Evolutionary conservation across 2,113 vertebrate genomes (phyloP).

Genomic region (Micronisus gabar): DNA sequence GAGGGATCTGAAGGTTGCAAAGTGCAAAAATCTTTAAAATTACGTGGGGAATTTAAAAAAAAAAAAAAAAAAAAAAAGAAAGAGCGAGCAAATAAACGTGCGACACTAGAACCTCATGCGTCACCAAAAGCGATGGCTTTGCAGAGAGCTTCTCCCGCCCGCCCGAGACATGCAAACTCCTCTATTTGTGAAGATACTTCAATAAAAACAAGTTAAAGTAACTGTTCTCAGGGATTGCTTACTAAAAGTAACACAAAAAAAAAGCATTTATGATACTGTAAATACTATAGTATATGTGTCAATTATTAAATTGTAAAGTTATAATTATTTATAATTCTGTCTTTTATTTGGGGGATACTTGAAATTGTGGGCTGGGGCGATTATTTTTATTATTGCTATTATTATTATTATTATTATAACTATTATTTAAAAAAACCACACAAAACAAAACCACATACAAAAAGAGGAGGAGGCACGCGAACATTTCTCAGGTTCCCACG

Average conservation of each 20-base stretch:
- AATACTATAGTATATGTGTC: conserved; percentile 95
- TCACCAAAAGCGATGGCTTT: conserved; percentile 66
- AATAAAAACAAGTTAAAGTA: conserved; percentile 77
- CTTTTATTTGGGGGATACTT: conserved; percentile 88
- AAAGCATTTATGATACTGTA: conserved; percentile 98
- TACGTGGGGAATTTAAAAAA: neutral
- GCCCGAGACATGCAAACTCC: conserved; percentile 61
- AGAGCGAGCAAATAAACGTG: conserved; percentile 51
- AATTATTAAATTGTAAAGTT: conserved; percentile 99
- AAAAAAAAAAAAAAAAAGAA: neutral
- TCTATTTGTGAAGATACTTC: conserved; percentile 71
- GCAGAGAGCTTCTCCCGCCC: conserved; percentile 56
- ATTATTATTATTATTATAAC: conserved; percentile 53
- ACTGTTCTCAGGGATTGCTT: conserved; percentile 98
- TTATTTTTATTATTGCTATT: conserved; percentile 69
- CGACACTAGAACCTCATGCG: conserved; percentile 74
- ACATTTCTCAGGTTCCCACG: conserved; percentile 93
- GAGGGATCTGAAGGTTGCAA: conserved; percentile 47
- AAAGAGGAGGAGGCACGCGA: conserved; percentile 70
- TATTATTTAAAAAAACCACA: conserved; percentile 60
- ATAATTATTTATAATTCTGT: conserved; percentile 99
- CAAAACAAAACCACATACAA: conserved; percentile 37
- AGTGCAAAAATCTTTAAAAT: conserved; percentile 5
- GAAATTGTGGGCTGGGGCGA: conserved; percentile 86
- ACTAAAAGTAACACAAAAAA: conserved; percentile 89